Evolutionary conservation across 2,113 vertebrate genomes (phyloP), one percentile per base, ranked within the genome.

Genomic region (Pungitius pungitius): DNA sequence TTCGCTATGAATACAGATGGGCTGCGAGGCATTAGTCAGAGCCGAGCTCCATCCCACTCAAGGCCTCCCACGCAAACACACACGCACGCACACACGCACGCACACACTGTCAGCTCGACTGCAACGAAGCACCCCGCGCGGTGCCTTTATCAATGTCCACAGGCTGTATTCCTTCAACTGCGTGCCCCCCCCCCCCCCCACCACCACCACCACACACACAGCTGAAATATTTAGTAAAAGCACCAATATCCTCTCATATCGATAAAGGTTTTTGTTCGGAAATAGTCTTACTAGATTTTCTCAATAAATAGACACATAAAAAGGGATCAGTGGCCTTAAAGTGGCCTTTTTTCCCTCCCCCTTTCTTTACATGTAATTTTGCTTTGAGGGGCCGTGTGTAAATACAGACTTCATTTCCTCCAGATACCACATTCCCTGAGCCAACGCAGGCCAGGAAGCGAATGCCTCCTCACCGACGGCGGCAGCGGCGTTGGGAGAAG

Each of bases 1-100:
- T 78, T 88, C 78, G 80, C 89, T 86, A 61, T 90, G 90, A 91
- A 90, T 87, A 90, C 82, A 87, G 77, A 92, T 90, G 85, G 65
- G 81, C 82, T 85, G 84, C 56, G 57, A 88, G 63, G 85, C 69
- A 75, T 89, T 88, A 93, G 84, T 92, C 90, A 90, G 78, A 83
- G 85, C 80, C 1, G 49, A 57, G 74, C 79, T 80, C 63, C 27
- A 82, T 81, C 89, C 86, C 89, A 90, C 90, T 27, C 72, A 69
- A n/a, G 80, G 86, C 90, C 89, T 87, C 92, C 90, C 74, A 92
- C 92, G 89, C 87, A 70, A 76, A 35, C 33, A 35, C 33, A 35
- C 33, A 30, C 30, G 5, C 30, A 30, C 30, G 5, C 30, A 30
- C 30, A 30, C 30, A 30, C 30, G 42, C 88, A 85, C 84, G 89